A percentile compares a stretch with the other conserved stretches of the same genome.
These are phyloP conservation scores for Falco cherrug DNA, from an alignment of 2,797 vertebrate species.

Conservation along the genomic window DNA sequence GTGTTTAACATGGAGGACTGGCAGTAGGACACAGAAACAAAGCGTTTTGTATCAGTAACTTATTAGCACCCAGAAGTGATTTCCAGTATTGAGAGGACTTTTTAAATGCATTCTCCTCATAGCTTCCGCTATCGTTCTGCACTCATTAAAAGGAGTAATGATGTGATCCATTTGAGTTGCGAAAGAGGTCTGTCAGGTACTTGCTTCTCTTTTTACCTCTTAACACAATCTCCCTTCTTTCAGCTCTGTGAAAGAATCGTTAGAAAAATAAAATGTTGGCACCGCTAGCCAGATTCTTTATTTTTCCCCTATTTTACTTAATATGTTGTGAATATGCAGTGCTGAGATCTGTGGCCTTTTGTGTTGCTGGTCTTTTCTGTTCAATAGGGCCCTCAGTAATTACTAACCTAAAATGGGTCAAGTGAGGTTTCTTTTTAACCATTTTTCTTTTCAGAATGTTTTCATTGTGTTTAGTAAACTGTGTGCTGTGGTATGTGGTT, in stretches of 20 bases:
- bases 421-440: slow-evolving; percentile 22
- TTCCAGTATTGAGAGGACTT: not conserved
- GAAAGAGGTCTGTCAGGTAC: not conserved
- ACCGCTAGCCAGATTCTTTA: not conserved
- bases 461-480: slow-evolving; percentile 18
- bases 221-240: not conserved
- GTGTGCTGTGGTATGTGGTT: not conserved
- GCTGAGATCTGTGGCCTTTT: slow-evolving; percentile 39
- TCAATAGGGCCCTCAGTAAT: slow-evolving; percentile 29
- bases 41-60: not conserved
- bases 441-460: slow-evolving; percentile 47
- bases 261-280: not conserved
- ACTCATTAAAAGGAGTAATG: not conserved
- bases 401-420: slow-evolving; percentile 31
- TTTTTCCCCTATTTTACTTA: not conserved
- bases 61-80: not conserved
- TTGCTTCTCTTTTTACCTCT: not conserved
- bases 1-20: not conserved
- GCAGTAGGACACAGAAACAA: not conserved
- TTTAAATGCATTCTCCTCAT: not conserved
- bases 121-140: not conserved
- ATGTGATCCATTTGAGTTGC: not conserved
- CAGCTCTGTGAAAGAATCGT: not conserved
- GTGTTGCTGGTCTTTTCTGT: slow-evolving; percentile 3
- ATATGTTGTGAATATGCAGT: not conserved